Percentiles rank a stretch among this genome's conserved stretches.
Conservation (phyloP, 2,888 invertebrate species). For the Biston stratarius region DNA sequence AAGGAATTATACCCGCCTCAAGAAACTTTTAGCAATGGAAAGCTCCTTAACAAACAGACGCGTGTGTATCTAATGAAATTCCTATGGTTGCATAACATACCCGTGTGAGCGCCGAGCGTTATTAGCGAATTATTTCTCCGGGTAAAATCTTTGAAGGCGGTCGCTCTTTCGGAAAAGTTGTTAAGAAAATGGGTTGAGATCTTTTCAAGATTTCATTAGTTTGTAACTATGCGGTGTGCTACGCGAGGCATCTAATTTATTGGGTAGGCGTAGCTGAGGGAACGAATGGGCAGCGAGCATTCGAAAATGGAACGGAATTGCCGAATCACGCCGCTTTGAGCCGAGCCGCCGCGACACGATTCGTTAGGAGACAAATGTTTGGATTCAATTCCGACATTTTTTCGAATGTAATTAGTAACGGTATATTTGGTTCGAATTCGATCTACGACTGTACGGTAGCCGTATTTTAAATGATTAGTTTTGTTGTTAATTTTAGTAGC, state of each 20-base stretch:
- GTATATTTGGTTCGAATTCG: conserved; percentile 74
- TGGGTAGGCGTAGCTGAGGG: conserved; percentile 84
- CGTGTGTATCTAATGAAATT: conserved; percentile 87
- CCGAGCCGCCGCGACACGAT: conserved; percentile 81
- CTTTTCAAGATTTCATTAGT: conserved; percentile 85
- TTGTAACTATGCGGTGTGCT: conserved; percentile 83
- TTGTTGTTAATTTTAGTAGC: conserved; percentile 68
- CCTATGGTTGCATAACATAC: conserved; percentile 86
- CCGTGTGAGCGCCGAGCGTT: conserved; percentile 81
- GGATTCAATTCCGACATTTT: conserved; percentile 82
- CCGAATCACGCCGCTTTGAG: conserved; percentile 85
- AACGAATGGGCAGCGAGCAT: conserved; percentile 85
- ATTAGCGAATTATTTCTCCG: conserved; percentile 85
- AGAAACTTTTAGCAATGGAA: conserved; percentile 87
- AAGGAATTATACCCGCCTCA: conserved; percentile 87
- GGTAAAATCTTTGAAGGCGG: conserved; percentile 85
- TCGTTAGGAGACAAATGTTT: conserved; percentile 86
- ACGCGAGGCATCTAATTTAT: conserved; percentile 83
- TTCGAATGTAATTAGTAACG: conserved; percentile 79
- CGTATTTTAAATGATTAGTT: conserved; percentile 70
- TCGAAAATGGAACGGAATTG: conserved; percentile 79
- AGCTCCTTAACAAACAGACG: conserved; percentile 87
- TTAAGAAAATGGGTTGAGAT: conserved; percentile 86
- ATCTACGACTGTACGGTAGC: conserved; percentile 72
- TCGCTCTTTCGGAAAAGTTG: conserved; percentile 86